Evolutionary conservation across 2,797 vertebrate genomes (phyloP).

Genomic region (Urocyon cinereoargenteus): DNA sequence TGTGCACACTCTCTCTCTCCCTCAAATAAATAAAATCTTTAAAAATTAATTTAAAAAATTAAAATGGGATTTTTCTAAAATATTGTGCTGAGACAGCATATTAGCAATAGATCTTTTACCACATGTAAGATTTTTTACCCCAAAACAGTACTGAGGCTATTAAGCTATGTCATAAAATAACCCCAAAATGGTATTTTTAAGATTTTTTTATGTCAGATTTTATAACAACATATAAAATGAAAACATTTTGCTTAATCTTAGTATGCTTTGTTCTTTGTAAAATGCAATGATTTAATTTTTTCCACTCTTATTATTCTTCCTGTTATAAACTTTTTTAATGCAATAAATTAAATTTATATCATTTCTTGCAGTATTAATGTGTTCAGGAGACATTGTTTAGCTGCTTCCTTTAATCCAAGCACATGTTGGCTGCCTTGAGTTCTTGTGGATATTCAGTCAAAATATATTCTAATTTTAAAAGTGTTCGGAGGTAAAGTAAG

Average conservation of each 20-base stretch:
- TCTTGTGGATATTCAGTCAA: neutral
- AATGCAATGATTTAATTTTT: slow-evolving; percentile 5
- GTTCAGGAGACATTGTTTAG: neutral
- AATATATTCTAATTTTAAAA: slow-evolving; percentile 15
- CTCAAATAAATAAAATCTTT: no score
- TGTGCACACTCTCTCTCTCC: no score
- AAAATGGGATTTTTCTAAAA: neutral
- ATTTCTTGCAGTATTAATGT: neutral
- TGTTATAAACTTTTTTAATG: neutral
- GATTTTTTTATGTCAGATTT: slow-evolving; percentile 28
- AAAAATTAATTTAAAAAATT: neutral
- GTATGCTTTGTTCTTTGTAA: slow-evolving; percentile 11
- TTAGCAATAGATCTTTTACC: neutral
- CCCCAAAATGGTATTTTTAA: slow-evolving; percentile 12
- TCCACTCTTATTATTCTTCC: slow-evolving; percentile 7
- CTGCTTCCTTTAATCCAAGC: neutral
- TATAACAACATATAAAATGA: slow-evolving; percentile 19
- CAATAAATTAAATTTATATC: slow-evolving; percentile 10
- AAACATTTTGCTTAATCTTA: slow-evolving; percentile 32
- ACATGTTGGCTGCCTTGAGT: neutral
- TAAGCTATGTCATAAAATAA: neutral
- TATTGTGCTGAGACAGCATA: neutral
- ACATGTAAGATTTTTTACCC: neutral
- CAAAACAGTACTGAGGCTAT: neutral
- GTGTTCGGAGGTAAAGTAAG: slow-evolving; percentile 20